Evolutionary conservation across 2,888 invertebrate genomes (phyloP), one percentile per base, ranked within the genome.

Genomic region (Drosophila monieri): DNA sequence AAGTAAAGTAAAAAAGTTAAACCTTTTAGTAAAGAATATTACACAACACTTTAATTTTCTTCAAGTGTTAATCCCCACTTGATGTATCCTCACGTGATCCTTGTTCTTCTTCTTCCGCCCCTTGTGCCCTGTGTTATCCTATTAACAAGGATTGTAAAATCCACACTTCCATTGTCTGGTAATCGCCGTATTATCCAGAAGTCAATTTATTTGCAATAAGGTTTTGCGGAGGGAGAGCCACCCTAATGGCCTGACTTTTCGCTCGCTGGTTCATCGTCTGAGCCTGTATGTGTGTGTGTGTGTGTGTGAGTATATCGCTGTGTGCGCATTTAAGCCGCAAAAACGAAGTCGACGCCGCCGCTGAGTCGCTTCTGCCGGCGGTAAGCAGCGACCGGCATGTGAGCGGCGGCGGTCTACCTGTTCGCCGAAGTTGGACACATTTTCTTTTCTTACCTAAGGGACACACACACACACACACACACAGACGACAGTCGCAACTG

Each of bases 361-460:
- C 30, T 72, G 65, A 70, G 77, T 68, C 79, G 77, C 70, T 75
- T 78, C 56, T 58, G 66, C 41, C 66, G 57, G 56, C 55, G 68
- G 83, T 83, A 73, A 70, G 53, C 60, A 52, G 39, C 47, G 62
- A 68, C 65, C 73, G 65, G 61, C 73, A 70, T 60, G 51, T 61
- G 68, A 74, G 71, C 73, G 70, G 69, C 70, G 69, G 72, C 66
- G 76, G 86, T 83, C 88, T 83, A 83, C 81, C 81, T 83, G 81
- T 83, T 83, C 86, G 73, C 77, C 30, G 66, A 77, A 74, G 88
- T 88, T 80, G 88, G 88, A 74, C 86, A 80, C 73, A 84, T 83
- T 86, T 88, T 88, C 84, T 77, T 80, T 60, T 79, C 73, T 85
- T 80, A 88, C 80, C 80, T 80, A 88, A 88, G 80, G 88, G 83